These are phyloP conservation scores for Habroteleia sp. DNA, from an alignment of 2,888 invertebrate genomes.

Conservation along the genomic window DNA sequence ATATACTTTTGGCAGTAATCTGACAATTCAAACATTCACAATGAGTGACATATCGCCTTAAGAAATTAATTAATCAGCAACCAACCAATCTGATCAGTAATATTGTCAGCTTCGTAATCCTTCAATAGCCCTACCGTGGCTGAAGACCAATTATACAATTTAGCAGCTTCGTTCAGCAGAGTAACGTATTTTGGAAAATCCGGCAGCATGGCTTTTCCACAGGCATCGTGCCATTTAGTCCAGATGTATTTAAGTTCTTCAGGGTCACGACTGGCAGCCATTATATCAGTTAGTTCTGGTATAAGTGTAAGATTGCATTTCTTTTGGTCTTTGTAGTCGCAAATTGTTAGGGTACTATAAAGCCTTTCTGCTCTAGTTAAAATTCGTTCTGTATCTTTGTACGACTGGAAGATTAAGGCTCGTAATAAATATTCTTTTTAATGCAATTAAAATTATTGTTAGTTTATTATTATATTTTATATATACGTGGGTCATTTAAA, in stretches of 20 bases:
- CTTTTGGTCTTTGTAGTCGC: conserved; percentile 84
- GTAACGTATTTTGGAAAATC: conserved; percentile 76
- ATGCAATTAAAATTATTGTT: too few species aligned
- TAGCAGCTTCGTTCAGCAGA: conserved; percentile 78
- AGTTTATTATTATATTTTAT: too few species aligned
- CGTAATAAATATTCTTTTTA: neutral
- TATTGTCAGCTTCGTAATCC: conserved; percentile 80
- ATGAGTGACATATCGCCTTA: too few species aligned
- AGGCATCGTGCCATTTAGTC: conserved; percentile 89
- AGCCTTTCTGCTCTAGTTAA: conserved; percentile 88
- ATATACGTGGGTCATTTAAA: too few species aligned
- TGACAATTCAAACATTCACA: too few species aligned
- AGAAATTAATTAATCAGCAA: neutral
- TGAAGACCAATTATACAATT: conserved; percentile 75
- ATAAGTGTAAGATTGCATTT: conserved; percentile 88
- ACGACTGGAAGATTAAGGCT: conserved; percentile 77
- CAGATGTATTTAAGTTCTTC: conserved; percentile 90
- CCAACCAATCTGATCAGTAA: conserved; percentile 79
- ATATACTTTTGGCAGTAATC: too few species aligned
- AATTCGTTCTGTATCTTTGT: conserved; percentile 84
- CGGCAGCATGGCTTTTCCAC: conserved; percentile 84
- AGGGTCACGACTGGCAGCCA: conserved; percentile 83
- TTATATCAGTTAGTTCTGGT: conserved; percentile 86
- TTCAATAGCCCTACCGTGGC: too few species aligned
- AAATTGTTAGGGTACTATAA: conserved; percentile 90